A percentile compares a stretch with the other conserved stretches of the same genome.
Evolutionary conservation across 1,140 invertebrate genomes (phyloP).

Genomic region (Neodiprion pinetum): DNA sequence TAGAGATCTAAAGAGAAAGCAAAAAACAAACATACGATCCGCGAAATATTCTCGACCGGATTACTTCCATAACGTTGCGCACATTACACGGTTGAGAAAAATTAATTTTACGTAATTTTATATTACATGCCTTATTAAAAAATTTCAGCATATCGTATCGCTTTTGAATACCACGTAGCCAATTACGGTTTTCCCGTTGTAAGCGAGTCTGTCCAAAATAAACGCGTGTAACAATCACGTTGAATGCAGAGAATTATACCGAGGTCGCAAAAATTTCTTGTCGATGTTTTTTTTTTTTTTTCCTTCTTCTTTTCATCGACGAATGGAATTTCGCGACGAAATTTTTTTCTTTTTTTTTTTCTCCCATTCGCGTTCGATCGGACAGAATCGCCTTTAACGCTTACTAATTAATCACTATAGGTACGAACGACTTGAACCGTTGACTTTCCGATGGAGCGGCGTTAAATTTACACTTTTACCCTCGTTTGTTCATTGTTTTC

Average conservation of each 20-base stretch:
- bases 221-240: no score
- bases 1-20: no score
- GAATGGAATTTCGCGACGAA: neutral
- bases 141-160: slow-evolving; percentile 48
- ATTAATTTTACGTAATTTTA: no score
- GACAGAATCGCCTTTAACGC: slow-evolving; percentile 19
- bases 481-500: slow-evolving; percentile 10
- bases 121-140: slow-evolving; percentile 33
- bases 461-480: neutral
- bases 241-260: no score
- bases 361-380: neutral
- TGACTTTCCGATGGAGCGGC: slow-evolving; percentile 46
- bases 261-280: neutral
- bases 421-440: slow-evolving; percentile 37
- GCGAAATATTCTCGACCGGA: no score
- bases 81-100: no score
- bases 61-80: no score
- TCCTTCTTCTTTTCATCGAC: neutral
- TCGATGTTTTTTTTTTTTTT: neutral
- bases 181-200: slow-evolving; percentile 38
- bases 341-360: neutral
- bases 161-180: slow-evolving; percentile 57
- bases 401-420: slow-evolving; percentile 43
- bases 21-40: no score
- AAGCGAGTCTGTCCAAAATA: neutral